A percentile compares a stretch with the other conserved stretches of the same genome.
phyloP scores from a whole-genome alignment of 2,797 vertebrate species.

The Glyptemys insculpta region DNA sequence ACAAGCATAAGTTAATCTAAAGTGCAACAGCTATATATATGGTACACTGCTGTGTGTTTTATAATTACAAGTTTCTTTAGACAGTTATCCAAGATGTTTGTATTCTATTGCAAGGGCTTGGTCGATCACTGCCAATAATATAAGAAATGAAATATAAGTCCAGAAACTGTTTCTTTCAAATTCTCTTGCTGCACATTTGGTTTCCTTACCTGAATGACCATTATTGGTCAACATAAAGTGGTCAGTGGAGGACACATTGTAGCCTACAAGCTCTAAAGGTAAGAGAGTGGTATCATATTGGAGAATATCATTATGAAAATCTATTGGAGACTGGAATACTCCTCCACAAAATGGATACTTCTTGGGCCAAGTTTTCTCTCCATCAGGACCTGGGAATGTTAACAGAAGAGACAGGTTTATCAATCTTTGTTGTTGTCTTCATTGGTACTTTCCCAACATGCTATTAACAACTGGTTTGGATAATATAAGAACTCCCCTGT shows the following conservation, averaged over 20 bases:
- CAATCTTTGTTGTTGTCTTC: background rate
- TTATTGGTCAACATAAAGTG: conserved; percentile 91
- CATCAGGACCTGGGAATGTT: conserved; percentile 84
- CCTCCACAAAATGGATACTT: conserved; percentile 91
- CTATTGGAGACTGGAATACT: conserved; percentile 92
- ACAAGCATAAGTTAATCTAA: background rate
- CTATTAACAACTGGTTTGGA: background rate
- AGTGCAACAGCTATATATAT: background rate
- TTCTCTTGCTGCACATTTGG: background rate
- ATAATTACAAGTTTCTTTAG: background rate
- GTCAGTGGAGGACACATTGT: conserved; percentile 84
- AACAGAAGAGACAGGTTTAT: background rate
- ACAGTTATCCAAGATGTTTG: background rate
- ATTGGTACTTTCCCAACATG: background rate
- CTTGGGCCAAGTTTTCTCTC: conserved; percentile 88
- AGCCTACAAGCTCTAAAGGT: conserved; percentile 90
- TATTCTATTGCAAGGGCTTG: conserved; percentile 14
- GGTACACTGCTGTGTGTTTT: background rate
- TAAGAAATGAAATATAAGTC: conserved; percentile 9
- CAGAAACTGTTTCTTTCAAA: background rate
- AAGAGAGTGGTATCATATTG: conserved; percentile 88
- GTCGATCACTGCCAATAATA: background rate
- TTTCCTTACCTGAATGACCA: conserved; percentile 91
- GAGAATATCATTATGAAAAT: conserved; percentile 89
- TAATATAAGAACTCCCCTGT: background rate